Percentiles rank a stretch among this genome's conserved stretches.
These are phyloP conservation scores for Ridgeia piscesae DNA, from an alignment of 1,140 invertebrate genomes.

Conservation along the genomic window DNA sequence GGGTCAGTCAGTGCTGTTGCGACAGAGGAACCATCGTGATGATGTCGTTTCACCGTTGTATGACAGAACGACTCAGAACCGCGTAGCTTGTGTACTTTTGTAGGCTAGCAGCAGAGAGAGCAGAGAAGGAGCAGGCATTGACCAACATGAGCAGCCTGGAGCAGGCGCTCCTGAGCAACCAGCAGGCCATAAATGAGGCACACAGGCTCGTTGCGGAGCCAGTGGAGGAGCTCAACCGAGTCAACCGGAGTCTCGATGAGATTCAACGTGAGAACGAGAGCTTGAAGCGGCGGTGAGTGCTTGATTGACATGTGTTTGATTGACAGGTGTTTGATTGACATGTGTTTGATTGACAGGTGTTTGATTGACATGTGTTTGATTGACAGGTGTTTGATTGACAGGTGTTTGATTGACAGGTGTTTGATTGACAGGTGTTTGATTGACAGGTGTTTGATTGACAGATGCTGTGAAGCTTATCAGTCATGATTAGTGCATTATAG, in stretches of 20 bases:
- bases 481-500: too few species aligned
- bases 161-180: constrained; percentile 32
- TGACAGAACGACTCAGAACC: background rate
- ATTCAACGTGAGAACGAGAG: constrained; percentile 39
- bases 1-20: background rate
- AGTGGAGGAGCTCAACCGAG: constrained; percentile 32
- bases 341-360: background rate
- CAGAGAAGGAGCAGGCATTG: constrained; percentile 38
- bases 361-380: background rate
- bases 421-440: background rate
- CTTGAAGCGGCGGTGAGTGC: constrained; percentile 41
- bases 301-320: constrained; percentile 8
- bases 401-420: background rate
- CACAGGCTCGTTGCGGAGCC: constrained; percentile 29
- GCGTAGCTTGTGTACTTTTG: constrained; percentile 15
- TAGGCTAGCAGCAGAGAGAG: constrained; percentile 39
- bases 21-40: background rate
- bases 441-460: constrained; percentile 8
- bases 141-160: constrained; percentile 41
- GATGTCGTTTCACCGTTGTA: background rate
- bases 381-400: background rate
- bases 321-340: background rate
- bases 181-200: constrained; percentile 35
- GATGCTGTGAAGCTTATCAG: background rate
- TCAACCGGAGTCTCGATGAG: constrained; percentile 37